A percentile compares a stretch with the other conserved stretches of the same genome.
These are phyloP conservation scores for Sanderia malayensis DNA, from an alignment of 30 jellyfish, hydroid and myxozoan species.

Conservation along the genomic window DNA sequence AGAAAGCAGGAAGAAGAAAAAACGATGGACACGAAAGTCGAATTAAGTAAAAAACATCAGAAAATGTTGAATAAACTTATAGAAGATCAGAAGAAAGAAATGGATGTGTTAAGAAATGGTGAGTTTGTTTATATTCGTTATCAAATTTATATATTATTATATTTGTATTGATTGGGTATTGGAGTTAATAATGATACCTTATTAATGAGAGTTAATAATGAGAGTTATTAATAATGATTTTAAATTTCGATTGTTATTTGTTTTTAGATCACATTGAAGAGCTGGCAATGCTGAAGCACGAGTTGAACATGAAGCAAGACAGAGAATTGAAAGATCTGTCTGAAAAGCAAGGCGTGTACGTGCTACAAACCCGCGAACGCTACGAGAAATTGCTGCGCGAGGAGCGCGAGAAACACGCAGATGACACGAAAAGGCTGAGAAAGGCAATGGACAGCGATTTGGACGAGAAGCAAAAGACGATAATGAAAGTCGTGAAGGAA, in stretches of 20 bases:
- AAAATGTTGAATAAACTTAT: constrained; percentile 35
- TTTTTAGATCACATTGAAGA: constrained; percentile 46
- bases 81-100: constrained; percentile 31
- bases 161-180: too few species aligned
- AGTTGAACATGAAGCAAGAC: constrained; percentile 36
- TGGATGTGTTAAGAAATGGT: constrained; percentile 43
- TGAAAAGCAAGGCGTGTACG: constrained; percentile 31
- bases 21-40: constrained; percentile 6
- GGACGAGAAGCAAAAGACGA: constrained; percentile 31
- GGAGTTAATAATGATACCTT: too few species aligned
- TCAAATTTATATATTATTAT: too few species aligned
- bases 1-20: constrained; percentile 32
- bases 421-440: constrained; percentile 36
- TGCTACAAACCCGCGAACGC: constrained; percentile 49
- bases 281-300: constrained; percentile 50
- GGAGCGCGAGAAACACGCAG: constrained; percentile 56
- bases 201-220: too few species aligned
- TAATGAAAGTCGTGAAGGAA: constrained; percentile 27
- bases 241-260: too few species aligned
- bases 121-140: too few species aligned
- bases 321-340: constrained; percentile 19
- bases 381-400: constrained; percentile 38
- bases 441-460: constrained; percentile 38
- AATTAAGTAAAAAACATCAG: constrained; percentile 22
- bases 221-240: too few species aligned